These are phyloP conservation scores for Brachyalestes nurse DNA, from an alignment of 2,797 vertebrate species.

Conservation along the genomic window DNA sequence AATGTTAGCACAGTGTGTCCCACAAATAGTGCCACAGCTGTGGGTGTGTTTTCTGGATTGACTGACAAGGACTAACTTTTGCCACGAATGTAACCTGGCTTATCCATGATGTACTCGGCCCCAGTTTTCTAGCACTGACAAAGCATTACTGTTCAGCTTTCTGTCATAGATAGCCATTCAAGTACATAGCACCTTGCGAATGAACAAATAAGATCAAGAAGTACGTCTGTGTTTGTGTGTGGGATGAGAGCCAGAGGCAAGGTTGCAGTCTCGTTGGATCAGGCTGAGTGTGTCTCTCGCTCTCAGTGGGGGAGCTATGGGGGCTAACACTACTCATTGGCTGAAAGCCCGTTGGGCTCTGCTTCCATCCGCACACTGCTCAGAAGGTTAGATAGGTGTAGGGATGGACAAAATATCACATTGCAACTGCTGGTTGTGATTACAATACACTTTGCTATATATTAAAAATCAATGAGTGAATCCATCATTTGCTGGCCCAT, in stretches of 20 bases:
- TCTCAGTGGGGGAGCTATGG: conserved; percentile 18
- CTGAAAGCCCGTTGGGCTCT: neutral
- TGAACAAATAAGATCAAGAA: conserved; percentile 39
- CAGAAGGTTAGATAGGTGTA: neutral
- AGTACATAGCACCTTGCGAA: conserved; percentile 19
- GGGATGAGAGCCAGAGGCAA: conserved; percentile 29
- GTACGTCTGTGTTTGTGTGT: conserved; percentile 25
- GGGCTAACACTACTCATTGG: neutral
- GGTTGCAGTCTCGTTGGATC: conserved; percentile 28
- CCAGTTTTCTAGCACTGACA: conserved; percentile 41
- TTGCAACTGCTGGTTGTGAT: neutral
- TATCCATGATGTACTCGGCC: conserved; percentile 36
- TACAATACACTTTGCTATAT: neutral
- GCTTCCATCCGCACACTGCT: neutral
- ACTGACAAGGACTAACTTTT: conserved; percentile 23
- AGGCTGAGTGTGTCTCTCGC: conserved; percentile 20
- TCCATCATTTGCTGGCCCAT: no score
- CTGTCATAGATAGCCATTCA: conserved; percentile 17
- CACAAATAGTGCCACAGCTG: neutral
- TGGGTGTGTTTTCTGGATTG: neutral
- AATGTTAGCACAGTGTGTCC: neutral
- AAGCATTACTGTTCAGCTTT: conserved; percentile 28
- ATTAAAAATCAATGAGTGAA: neutral
- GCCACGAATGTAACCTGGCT: conserved; percentile 30
- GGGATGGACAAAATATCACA: neutral